phyloP scores from a whole-genome alignment of 2,888 invertebrate genomes.

The Acanthosepion pharaonis region DNA sequence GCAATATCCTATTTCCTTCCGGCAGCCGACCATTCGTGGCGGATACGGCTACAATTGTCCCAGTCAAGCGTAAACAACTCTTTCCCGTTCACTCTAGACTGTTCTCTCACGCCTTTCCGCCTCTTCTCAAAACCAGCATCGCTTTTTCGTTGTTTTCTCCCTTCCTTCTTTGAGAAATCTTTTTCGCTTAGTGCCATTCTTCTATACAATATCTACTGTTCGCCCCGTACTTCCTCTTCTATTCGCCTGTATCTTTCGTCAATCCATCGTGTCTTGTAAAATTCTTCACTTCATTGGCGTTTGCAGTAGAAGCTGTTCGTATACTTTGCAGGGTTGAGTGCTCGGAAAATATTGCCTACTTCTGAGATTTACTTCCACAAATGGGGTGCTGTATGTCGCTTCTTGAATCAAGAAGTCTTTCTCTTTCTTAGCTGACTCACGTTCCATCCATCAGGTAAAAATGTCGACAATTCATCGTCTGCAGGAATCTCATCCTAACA shows the following conservation, averaged over 20 bases:
- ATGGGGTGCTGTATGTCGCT: neutral
- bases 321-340: neutral
- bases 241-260: neutral
- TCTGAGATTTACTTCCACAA: neutral
- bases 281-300: neutral
- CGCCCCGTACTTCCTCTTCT: neutral
- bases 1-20: neutral
- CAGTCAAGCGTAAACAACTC: neutral
- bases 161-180: neutral
- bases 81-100: neutral
- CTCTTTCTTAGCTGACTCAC: neutral
- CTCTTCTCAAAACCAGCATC: neutral
- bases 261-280: neutral
- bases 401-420: neutral
- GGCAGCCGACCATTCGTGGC: neutral
- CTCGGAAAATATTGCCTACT: neutral
- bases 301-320: neutral
- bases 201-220: neutral
- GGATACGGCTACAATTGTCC: neutral
- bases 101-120: neutral
- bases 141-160: neutral
- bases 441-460: neutral
- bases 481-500: neutral
- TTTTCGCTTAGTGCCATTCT: neutral
- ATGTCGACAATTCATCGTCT: neutral